Base-by-base conservation (phyloP, 2,888 invertebrate species). In the Suillia variegata region DNA sequence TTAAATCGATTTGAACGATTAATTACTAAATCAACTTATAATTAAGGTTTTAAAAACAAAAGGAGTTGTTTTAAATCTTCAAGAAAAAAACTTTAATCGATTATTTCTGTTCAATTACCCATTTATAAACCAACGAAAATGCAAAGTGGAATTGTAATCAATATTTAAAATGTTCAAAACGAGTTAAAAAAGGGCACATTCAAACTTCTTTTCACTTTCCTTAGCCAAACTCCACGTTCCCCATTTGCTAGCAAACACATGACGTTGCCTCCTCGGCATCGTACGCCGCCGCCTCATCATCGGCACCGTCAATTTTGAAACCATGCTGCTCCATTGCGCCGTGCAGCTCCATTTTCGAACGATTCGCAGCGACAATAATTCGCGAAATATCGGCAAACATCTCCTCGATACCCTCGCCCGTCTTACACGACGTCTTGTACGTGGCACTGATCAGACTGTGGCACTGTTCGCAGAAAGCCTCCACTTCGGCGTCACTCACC, bases 311-410 rank as follows among this genome's bases (percentile, higher is more conserved):
- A 71, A 91, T 88, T 80, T 91, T 91, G 75, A 91, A 91, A 69
- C 90, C 89, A 72, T 91, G 88, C 65, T 88, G 87, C 67, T 92
- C 91, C 79, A 93, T 85, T 8, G 89, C 88, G n/a, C n/a, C n/a
- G 73, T 93, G 92, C 53, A 94, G 82, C 70, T 93, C 93, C 81
- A 93, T 87, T 71, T 90, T 86, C n/a, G 93, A 92, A 69, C 93
- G 85, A 75, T 92, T 94, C 21, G 90, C 87, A 70, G 90, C 89
- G 1, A 91, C 89, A 62, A 94, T 81, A 68, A 92, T 92, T 59
- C 86, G 85, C 10, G 94, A 93, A 77, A 96, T 94, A 71, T 94
- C 94, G 47, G 87, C 84, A 79, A 96, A 96, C 96, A 96, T 96
- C 79, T 94, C 91, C 65, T 93, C 91, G 20, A 96, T 85, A 5